These are phyloP conservation scores for Itoplectis maculator DNA, from an alignment of 2,888 invertebrate species.

Conservation along the genomic window DNA sequence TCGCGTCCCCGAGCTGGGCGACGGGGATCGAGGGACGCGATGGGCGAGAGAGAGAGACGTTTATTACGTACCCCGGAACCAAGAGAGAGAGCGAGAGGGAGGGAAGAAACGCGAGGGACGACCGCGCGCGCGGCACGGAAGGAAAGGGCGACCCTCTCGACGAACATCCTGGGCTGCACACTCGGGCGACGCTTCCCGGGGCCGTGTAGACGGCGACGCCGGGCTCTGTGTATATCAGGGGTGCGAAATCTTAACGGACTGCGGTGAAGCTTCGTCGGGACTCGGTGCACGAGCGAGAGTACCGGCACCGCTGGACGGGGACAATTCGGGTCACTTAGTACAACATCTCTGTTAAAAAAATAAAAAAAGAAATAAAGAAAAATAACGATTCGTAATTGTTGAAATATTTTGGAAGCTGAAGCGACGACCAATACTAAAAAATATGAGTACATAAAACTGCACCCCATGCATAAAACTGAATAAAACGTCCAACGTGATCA, in stretches of 20 bases:
- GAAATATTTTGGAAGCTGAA: no score
- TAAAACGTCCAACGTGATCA: not conserved
- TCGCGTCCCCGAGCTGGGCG: conserved; percentile 76
- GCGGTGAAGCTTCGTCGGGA: conserved; percentile 55
- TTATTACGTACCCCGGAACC: no score
- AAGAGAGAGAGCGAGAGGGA: no score
- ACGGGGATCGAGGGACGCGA: conserved; percentile 5
- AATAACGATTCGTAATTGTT: no score
- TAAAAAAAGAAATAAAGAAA: no score
- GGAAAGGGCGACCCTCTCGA: conserved; percentile 66
- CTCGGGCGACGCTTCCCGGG: conserved; percentile 52
- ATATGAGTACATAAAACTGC: no score
- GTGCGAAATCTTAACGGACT: conserved; percentile 80
- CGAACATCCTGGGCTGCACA: conserved; percentile 60
- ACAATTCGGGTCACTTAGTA: conserved; percentile 30
- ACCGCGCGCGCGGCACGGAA: conserved; percentile 46
- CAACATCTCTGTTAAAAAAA: not conserved
- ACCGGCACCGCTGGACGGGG: not conserved
- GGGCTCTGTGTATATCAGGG: conserved; percentile 76
- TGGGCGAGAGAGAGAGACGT: no score
- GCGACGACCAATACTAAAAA: no score
- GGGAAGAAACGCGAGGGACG: conserved; percentile 23
- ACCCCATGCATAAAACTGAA: no score
- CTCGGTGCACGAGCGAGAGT: conserved; percentile 72
- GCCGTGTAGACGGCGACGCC: conserved; percentile 73